Conservation (phyloP, 37 sponge, comb jelly and placozoan species). For the Geodia barretti region DNA sequence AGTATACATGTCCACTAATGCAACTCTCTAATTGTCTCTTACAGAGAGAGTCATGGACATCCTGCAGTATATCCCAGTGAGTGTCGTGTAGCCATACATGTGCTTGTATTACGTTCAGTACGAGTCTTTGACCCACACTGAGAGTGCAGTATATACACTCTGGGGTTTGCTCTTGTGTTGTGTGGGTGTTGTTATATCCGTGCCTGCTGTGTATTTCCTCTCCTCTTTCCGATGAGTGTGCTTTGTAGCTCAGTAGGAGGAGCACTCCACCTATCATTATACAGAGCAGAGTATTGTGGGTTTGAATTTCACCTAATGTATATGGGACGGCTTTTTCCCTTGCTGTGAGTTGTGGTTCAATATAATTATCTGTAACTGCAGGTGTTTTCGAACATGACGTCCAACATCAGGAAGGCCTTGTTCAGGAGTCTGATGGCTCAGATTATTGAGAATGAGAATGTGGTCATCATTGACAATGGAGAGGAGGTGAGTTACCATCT, state of each 20-base stretch:
- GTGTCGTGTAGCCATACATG: neutral
- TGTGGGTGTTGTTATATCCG: neutral
- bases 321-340: neutral
- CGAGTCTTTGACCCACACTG: neutral
- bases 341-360: neutral
- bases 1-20: too few relatives aligned
- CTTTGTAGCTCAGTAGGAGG: neutral
- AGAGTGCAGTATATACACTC: neutral
- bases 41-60: slow-evolving; percentile 71
- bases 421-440: slow-evolving; percentile 44
- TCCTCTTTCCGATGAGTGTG: neutral
- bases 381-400: slow-evolving; percentile 73
- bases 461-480: slow-evolving; percentile 63
- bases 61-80: slow-evolving; percentile 68
- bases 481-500: slow-evolving; percentile 57
- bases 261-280: neutral
- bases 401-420: slow-evolving; percentile 59
- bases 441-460: slow-evolving; percentile 38
- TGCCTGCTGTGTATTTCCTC: neutral
- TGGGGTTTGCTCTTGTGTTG: too few relatives aligned
- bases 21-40: neutral
- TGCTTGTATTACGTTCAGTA: too few relatives aligned
- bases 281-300: too few relatives aligned
- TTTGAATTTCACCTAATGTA: too few relatives aligned
- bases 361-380: slow-evolving; percentile 2